These are phyloP conservation scores for Pteria penguin DNA, from an alignment of 2,888 invertebrate genomes.

Conservation along the genomic window DNA sequence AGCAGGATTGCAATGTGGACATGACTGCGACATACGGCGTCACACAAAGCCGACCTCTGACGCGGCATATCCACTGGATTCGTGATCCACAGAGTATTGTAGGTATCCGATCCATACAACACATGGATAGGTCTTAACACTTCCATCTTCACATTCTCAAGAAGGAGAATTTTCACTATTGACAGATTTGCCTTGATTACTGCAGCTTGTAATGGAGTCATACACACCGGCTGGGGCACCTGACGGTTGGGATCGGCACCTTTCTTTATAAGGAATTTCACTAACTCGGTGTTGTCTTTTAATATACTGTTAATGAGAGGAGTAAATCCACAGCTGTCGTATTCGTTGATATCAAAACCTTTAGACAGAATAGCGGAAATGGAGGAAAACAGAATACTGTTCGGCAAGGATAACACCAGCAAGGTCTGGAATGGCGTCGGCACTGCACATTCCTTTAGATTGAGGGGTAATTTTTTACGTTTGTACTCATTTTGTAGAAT, in stretches of 20 bases:
- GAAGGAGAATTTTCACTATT: constrained; percentile 19
- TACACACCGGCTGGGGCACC: background rate
- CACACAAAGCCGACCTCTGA: constrained; percentile 28
- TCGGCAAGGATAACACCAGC: constrained; percentile 10
- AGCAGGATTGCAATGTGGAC: constrained; percentile 23
- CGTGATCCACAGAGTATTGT: constrained; percentile 16
- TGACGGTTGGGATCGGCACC: constrained; percentile 32
- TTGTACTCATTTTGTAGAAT: constrained; percentile 24
- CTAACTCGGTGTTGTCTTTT: constrained; percentile 8
- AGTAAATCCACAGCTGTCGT: constrained; percentile 1
- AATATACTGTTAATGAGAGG: constrained; percentile 23
- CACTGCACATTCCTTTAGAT: background rate
- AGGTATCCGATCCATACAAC: constrained; percentile 3
- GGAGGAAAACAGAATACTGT: background rate
- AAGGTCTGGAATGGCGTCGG: constrained; percentile 11
- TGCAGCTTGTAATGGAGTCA: constrained; percentile 26
- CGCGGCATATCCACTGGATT: constrained; percentile 13
- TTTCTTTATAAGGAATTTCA: constrained; percentile 15
- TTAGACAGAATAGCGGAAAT: constrained; percentile 17
- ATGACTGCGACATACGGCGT: constrained; percentile 25
- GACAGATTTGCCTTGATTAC: constrained; percentile 19
- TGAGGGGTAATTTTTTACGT: background rate
- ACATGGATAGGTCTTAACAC: constrained; percentile 6
- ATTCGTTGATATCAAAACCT: constrained; percentile 22
- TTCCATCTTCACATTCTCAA: constrained; percentile 27